Conservation (phyloP, 2,797 vertebrate genomes). For the Sphenodon punctatus region DNA sequence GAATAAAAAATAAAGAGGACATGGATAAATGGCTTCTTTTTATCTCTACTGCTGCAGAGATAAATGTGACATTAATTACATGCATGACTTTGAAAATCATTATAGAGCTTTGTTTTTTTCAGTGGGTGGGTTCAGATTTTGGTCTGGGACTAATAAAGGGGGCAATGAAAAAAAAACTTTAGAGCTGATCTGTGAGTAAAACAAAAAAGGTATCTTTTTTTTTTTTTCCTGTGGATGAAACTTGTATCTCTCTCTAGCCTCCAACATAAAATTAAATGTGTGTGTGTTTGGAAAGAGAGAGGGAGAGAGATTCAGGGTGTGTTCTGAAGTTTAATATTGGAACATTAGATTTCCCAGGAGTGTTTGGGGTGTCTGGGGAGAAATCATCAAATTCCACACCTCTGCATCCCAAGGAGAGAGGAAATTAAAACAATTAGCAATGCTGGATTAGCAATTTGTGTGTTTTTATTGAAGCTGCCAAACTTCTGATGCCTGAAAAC, state of each 20-base stretch:
- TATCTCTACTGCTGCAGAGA: slow-evolving; percentile 65
- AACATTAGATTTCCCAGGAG: not conserved
- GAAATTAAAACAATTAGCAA: not conserved
- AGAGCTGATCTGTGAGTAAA: slow-evolving; percentile 50
- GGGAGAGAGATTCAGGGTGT: not conserved
- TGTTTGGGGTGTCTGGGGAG: not conserved
- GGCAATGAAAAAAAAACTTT: slow-evolving; percentile 22
- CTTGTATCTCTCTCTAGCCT: not conserved
- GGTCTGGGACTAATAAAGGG: slow-evolving; percentile 68
- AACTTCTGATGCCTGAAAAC: not conserved
- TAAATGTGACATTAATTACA: slow-evolving; percentile 70
- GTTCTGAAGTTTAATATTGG: not conserved
- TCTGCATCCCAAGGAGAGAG: not conserved
- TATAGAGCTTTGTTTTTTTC: slow-evolving; percentile 26
- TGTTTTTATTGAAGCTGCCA: not conserved
- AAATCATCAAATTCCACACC: not conserved
- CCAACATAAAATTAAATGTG: rapidly evolving
- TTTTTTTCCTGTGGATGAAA: slow-evolving; percentile 15
- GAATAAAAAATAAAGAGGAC: slow-evolving; percentile 56
- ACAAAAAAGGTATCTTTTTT: slow-evolving; percentile 53
- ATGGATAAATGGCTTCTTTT: slow-evolving; percentile 64
- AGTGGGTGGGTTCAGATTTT: slow-evolving; percentile 44
- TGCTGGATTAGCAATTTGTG: not conserved
- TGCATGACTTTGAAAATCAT: slow-evolving; percentile 65
- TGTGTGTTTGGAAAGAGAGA: not conserved